A percentile compares a stretch with the other conserved stretches of the same genome.
Evolutionary conservation across 2,113 vertebrate species (phyloP).

Genomic region (Micronycteris hirsuta): DNA sequence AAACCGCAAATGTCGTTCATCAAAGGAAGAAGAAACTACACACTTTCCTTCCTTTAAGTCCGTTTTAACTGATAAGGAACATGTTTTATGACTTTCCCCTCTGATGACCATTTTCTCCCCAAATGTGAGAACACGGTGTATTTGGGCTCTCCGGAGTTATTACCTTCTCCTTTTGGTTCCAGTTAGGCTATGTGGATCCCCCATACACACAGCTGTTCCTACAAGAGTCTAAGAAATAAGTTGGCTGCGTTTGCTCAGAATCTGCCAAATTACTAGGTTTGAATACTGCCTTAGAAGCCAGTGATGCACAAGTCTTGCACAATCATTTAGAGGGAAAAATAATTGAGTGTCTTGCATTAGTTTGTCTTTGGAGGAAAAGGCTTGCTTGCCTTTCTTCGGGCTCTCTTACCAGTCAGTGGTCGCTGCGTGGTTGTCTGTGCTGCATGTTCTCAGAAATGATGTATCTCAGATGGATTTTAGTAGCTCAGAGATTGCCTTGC

Average conservation of each 20-base stretch:
- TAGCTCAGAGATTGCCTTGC: not conserved
- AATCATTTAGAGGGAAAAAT: not conserved
- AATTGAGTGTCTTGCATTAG: not conserved
- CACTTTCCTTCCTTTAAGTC: not conserved
- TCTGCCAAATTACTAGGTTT: constrained; percentile 2
- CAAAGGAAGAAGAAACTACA: not conserved
- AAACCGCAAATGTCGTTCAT: not conserved
- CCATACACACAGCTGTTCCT: not conserved
- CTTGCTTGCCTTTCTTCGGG: not conserved
- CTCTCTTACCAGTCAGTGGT: not conserved
- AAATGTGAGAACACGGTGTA: not conserved
- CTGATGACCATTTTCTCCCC: not conserved
- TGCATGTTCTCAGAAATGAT: not conserved
- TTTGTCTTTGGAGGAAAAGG: not conserved
- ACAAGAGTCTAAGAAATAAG: not conserved
- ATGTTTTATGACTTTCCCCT: not conserved
- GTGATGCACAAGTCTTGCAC: not conserved
- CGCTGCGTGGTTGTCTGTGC: not conserved
- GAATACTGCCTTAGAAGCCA: not conserved
- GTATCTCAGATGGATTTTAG: not conserved
- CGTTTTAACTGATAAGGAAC: not conserved
- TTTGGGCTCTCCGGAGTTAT: not conserved
- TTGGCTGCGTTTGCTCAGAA: not conserved
- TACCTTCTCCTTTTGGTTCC: not conserved
- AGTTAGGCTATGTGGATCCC: not conserved